A percentile compares a stretch with the other conserved stretches of the same genome.
These are phyloP conservation scores for Galerucella calmariensis DNA, from an alignment of 2,888 invertebrate genomes.

Conservation along the genomic window DNA sequence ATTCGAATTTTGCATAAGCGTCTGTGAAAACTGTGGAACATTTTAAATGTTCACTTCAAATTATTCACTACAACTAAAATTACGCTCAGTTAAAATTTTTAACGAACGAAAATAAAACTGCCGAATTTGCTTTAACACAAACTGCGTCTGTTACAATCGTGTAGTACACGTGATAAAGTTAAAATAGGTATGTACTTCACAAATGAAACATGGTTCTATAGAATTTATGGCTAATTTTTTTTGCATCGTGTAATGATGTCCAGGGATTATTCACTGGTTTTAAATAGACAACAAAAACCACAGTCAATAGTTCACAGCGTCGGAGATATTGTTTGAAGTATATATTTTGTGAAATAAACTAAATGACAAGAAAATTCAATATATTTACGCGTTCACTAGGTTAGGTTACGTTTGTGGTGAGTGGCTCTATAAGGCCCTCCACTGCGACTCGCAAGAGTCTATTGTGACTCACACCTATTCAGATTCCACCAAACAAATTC, in stretches of 20 bases:
- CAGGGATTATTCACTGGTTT: background rate
- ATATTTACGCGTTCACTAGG: too few species aligned
- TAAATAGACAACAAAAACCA: background rate
- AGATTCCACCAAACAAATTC: too few species aligned
- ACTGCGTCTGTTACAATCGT: background rate
- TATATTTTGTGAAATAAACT: background rate
- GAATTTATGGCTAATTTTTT: background rate
- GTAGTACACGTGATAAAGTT: background rate
- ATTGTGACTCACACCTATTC: too few species aligned
- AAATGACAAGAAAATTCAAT: too few species aligned
- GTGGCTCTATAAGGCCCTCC: too few species aligned
- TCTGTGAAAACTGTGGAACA: too few species aligned
- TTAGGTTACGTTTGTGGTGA: too few species aligned
- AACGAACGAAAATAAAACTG: background rate
- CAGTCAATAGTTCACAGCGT: background rate
- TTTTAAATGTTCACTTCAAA: too few species aligned
- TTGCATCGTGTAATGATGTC: background rate
- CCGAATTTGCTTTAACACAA: background rate
- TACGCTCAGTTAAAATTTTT: background rate
- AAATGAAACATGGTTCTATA: background rate
- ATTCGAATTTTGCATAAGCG: too few species aligned
- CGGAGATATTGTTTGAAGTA: background rate
- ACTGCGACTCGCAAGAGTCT: too few species aligned
- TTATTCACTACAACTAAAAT: background rate
- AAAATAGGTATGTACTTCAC: background rate